These are phyloP conservation scores for Corynorhinus townsendii DNA, from an alignment of 2,113 vertebrate species.

Conservation along the genomic window DNA sequence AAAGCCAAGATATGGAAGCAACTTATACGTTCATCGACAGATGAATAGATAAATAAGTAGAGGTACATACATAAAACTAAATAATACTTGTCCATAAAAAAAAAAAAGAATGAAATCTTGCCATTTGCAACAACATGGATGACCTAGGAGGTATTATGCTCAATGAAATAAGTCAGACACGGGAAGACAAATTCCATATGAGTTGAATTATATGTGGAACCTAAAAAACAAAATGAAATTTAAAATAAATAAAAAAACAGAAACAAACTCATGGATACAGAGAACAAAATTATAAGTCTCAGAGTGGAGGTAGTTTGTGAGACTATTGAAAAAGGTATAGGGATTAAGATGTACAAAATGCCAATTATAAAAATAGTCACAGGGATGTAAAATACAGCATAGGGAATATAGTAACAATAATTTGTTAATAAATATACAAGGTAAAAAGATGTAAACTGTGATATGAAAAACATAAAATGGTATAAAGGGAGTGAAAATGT, in stretches of 20 bases:
- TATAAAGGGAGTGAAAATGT: too few species aligned
- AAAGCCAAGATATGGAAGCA: not conserved
- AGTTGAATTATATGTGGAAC: too few species aligned
- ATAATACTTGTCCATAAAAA: not conserved
- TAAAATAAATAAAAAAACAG: too few species aligned
- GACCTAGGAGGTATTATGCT: not conserved
- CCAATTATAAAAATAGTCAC: not conserved
- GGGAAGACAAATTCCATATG: not conserved
- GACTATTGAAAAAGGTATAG: not conserved
- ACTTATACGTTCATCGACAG: not conserved
- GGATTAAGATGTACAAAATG: not conserved
- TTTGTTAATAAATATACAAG: too few species aligned
- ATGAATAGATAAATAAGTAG: not conserved
- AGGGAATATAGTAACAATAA: not conserved
- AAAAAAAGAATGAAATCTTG: not conserved
- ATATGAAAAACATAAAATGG: too few species aligned
- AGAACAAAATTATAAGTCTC: not conserved
- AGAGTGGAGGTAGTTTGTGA: not conserved
- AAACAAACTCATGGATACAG: not conserved
- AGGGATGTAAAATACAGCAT: not conserved
- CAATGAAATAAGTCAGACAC: not conserved
- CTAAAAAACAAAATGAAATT: not conserved
- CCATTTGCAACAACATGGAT: not conserved
- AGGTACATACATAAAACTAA: not conserved
- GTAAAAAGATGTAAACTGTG: too few species aligned